Conservation (phyloP, 1,140 invertebrate genomes). For the Wiebesia pumilae region DNA sequence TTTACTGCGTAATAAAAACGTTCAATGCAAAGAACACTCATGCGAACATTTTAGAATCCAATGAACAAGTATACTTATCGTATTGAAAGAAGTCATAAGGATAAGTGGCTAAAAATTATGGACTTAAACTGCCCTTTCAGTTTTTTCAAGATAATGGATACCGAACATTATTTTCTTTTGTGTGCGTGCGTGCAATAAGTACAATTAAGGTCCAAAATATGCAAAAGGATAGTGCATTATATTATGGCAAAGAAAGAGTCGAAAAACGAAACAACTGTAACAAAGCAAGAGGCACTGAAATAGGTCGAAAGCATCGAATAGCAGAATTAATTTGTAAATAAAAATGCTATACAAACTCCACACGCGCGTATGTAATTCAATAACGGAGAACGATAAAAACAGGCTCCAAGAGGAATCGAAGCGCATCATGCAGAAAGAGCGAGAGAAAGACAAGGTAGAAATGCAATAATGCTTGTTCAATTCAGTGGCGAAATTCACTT, state of each 20-base stretch:
- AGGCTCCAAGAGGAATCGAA: slow-evolving; percentile 31
- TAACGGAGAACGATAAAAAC: slow-evolving; percentile 44
- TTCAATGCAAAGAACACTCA: too few relatives aligned
- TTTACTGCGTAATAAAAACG: too few relatives aligned
- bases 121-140: too few relatives aligned
- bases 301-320: neutral
- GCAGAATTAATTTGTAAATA: slow-evolving; percentile 11
- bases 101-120: too few relatives aligned
- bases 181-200: too few relatives aligned
- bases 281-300: neutral
- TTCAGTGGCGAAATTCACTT: slow-evolving; percentile 61
- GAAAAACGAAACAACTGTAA: neutral
- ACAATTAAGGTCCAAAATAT: neutral
- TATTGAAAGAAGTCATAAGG: too few relatives aligned
- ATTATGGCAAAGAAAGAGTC: neutral
- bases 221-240: neutral
- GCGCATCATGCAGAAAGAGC: neutral
- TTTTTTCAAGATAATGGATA: too few relatives aligned
- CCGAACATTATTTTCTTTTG: too few relatives aligned
- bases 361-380: slow-evolving; percentile 29
- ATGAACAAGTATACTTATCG: too few relatives aligned
- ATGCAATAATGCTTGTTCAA: slow-evolving; percentile 58
- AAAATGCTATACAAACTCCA: neutral
- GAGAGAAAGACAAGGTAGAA: slow-evolving; percentile 45
- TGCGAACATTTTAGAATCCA: too few relatives aligned